A percentile compares a stretch with the other conserved stretches of the same genome.
phyloP scores from a whole-genome alignment of 1,140 invertebrate genomes.

The Magallana gigas region DNA sequence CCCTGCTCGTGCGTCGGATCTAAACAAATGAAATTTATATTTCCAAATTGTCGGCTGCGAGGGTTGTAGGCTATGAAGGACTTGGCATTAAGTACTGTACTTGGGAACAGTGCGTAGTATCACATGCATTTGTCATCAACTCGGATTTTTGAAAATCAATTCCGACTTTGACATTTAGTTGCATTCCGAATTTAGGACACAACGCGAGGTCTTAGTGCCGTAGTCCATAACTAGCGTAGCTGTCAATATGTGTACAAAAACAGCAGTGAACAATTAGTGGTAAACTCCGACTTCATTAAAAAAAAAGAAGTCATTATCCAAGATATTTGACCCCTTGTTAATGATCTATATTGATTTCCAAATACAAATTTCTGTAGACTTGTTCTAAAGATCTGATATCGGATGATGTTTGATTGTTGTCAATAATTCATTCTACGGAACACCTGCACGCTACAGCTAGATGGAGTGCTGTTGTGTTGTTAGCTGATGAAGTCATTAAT shows the following conservation, averaged over 20 bases:
- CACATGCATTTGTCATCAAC: neutral
- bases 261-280: too few relatives aligned
- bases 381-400: too few relatives aligned
- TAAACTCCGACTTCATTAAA: neutral
- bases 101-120: neutral
- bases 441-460: too few relatives aligned
- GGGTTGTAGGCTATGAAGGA: neutral
- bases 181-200: neutral
- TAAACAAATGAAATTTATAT: neutral
- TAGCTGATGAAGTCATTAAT: too few relatives aligned
- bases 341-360: constrained; percentile 4
- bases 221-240: too few relatives aligned
- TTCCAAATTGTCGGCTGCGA: neutral
- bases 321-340: neutral
- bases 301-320: neutral
- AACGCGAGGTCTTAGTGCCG: neutral
- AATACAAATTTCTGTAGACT: too few relatives aligned
- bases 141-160: neutral
- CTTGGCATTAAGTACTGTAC: neutral
- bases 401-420: too few relatives aligned
- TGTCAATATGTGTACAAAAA: too few relatives aligned
- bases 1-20: neutral
- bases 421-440: too few relatives aligned
- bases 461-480: too few relatives aligned
- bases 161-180: neutral